Conservation (phyloP, 2,113 vertebrate species). For the Alces alces region DNA sequence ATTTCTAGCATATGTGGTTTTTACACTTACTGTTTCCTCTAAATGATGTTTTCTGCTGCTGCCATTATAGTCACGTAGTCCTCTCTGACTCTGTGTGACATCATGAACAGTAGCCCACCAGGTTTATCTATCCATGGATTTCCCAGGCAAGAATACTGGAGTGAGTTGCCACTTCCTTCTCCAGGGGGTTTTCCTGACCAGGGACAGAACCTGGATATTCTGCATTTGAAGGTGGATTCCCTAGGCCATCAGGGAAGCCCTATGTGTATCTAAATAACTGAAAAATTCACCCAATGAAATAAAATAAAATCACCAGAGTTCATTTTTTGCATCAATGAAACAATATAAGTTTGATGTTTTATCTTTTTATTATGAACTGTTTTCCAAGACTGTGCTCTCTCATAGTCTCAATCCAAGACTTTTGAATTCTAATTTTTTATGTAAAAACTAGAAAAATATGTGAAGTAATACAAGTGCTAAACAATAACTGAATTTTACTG, state of each 20-base stretch:
- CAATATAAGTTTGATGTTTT: background rate
- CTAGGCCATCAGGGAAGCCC: background rate
- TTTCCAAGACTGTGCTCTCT: background rate
- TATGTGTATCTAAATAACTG: background rate
- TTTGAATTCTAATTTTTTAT: background rate
- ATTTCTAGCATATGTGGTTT: background rate
- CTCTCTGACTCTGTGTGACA: background rate
- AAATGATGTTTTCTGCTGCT: background rate
- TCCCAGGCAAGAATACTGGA: background rate
- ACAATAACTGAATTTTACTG: background rate
- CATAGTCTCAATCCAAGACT: background rate
- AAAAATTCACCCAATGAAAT: background rate
- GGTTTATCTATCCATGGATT: background rate
- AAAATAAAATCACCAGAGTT: background rate
- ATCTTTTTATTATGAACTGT: background rate
- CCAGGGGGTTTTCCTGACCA: background rate
- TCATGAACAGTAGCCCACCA: background rate
- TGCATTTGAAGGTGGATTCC: background rate
- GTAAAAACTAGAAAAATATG: background rate
- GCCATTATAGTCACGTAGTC: background rate
- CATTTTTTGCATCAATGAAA: background rate
- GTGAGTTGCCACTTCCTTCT: background rate
- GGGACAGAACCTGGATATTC: background rate
- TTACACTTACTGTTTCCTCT: background rate
- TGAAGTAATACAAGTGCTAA: background rate